These are phyloP conservation scores for Onthophagus sagittarius DNA, from an alignment of 2,888 invertebrate genomes.

Conservation along the genomic window DNA sequence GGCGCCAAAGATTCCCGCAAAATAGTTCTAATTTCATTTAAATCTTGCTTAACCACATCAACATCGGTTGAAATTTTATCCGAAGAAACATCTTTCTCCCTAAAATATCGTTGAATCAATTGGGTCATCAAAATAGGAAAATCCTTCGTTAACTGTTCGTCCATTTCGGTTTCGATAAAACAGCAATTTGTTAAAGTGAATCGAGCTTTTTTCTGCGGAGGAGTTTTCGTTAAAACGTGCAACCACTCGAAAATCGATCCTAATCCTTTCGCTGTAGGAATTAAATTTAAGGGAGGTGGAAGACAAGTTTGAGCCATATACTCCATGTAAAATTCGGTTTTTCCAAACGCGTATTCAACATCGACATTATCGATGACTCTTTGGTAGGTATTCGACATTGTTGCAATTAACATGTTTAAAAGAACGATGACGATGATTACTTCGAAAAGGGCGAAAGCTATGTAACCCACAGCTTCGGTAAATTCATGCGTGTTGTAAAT, in stretches of 20 bases:
- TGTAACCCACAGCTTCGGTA: conserved; percentile 65
- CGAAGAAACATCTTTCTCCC: conserved; percentile 47
- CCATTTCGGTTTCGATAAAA: conserved; percentile 48
- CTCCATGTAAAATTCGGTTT: conserved; percentile 69
- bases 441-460: conserved; percentile 65
- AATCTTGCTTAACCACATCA: conserved; percentile 49
- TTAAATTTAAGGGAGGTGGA: conserved; percentile 69
- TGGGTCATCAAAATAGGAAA: conserved; percentile 58
- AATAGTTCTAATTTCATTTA: conserved; percentile 44
- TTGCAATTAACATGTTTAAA: conserved; percentile 74
- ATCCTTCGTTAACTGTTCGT: conserved; percentile 46
- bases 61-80: conserved; percentile 47
- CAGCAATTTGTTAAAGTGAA: conserved; percentile 48
- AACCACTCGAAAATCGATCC: conserved; percentile 51
- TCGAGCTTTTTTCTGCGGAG: conserved; percentile 45
- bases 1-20: conserved; percentile 32
- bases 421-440: conserved; percentile 57
- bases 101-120: conserved; percentile 60
- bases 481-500: conserved; percentile 57
- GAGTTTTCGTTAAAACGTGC: conserved; percentile 44
- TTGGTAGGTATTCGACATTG: conserved; percentile 73
- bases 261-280: conserved; percentile 58
- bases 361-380: conserved; percentile 65
- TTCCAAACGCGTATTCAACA: conserved; percentile 73
- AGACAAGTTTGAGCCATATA: conserved; percentile 67